Evolutionary conservation across 2,888 invertebrate species (phyloP).

Genomic region (Dicroscelio sp.): DNA sequence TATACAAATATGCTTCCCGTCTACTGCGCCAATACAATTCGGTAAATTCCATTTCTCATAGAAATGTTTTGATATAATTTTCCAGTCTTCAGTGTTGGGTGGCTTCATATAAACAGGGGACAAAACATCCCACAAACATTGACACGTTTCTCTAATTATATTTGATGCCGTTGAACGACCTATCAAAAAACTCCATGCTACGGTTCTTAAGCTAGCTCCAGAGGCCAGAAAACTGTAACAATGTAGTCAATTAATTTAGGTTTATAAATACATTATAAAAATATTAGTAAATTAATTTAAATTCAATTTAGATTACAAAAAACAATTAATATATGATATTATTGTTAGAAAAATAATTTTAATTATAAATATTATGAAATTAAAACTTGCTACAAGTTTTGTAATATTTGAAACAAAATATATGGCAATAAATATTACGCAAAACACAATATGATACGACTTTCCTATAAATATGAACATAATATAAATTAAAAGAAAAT

Average conservation of each 20-base stretch:
- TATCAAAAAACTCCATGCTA: neutral
- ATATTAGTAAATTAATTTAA: no score
- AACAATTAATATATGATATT: no score
- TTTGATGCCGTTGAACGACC: neutral
- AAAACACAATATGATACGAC: no score
- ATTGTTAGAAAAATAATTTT: neutral
- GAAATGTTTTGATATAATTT: neutral
- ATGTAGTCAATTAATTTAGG: no score
- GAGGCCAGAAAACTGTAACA: neutral
- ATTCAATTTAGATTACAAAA: no score
- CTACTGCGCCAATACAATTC: neutral
- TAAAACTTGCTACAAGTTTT: no score
- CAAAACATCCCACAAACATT: neutral
- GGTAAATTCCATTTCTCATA: neutral
- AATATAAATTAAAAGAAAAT: no score
- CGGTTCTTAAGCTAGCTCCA: neutral
- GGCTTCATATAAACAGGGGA: neutral
- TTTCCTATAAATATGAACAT: no score
- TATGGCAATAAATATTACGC: no score
- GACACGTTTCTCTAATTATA: neutral
- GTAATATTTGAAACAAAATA: no score
- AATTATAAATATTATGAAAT: neutral
- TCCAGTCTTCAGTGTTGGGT: neutral
- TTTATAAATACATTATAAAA: no score
- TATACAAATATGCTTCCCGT: neutral